Evolutionary conservation across 2,113 vertebrate species (phyloP), one percentile per base, ranked within the genome.

Genomic region (Gopherus flavomarginatus): DNA sequence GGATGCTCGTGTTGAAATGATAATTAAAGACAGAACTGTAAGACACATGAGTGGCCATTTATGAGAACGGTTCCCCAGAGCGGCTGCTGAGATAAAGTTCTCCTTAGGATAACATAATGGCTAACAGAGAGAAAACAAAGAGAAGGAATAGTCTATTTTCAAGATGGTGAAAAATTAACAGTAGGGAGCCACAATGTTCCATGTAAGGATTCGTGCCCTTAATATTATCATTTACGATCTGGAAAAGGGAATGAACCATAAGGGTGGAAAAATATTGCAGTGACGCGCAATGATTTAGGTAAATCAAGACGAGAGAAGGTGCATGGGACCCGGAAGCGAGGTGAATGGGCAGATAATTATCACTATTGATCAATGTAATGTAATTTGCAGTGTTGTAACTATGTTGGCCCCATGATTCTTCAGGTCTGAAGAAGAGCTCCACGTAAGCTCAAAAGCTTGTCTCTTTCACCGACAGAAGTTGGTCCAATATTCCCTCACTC

Each of bases 31-130:
- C 4, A 26, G 54, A 6, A 29, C 17, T 6, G 4, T 50, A 38
- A 87, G 54, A 26, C 31, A 27, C 62, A 35, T 75, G 42, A 87
- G 83, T 5, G 52, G 35, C 35, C 62, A 42, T 52, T 24, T 81
- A 81, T 80, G 83, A 53, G 4, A 35, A 62, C 92, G 95, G 85
- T 92, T 82, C 0, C 1, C 8, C 12, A 0, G 3, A 72, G 83
- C 26, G 11, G 79, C 80, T 94, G 81, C 90, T 92, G 94, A 87
- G 42, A 42, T 6, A 81, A 83, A 79, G 75, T n/a, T 91, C 84
- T 90, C 24, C 1, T 65, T 75, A 88, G 91, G 92, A 91, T 94
- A 90, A 91, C 75, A 83, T 11, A 86, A 81, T 85, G 93, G 90
- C 81, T 85, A 79, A 85, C 81, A 96, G 29, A 79, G 65, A 96